Base-by-base conservation (phyloP, 2,797 vertebrate species). In the Acipenser transmontanus region DNA sequence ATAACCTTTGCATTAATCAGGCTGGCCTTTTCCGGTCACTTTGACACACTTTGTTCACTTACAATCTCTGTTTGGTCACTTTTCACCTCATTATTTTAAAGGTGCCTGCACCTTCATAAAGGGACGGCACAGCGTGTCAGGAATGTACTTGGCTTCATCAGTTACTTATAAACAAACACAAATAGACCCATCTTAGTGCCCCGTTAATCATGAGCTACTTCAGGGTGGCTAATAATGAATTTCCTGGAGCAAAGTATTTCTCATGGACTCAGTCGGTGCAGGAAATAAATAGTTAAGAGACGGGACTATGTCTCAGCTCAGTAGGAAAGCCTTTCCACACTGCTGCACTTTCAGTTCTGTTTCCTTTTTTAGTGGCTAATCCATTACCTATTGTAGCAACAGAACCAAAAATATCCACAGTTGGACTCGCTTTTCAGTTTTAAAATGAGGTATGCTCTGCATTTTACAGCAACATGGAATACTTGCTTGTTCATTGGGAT, bases 101-200 rank as follows among this genome's bases (percentile, higher is more conserved):
- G 54, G 54, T n/a, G 14, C 14, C 14, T 57, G 54, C 54, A 57
- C 12, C 54, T 13, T 57, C 6, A n/a, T 57, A 7, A n/a, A n/a
- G 54, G 2, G 12, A 57, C 54, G 14, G 11, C 12, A 57, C 12
- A 11, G 54, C 7, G 54, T 11, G 12, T 11, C 9, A 57, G 54
- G 54, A 57, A 57, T 57, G 54, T 7, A 57, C 14, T 57, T 7
- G 17, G 17, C 60, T 61, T 34, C 47, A 61, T 61, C 8, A 12
- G 47, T 61, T 61, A 61, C 60, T 61, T 61, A 61, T 61, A 61
- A 61, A 61, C 12, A 61, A 61, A 47, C 17, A 61, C 17, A 61
- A 34, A 47, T 17, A 61, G 17, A 8, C 34, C 14, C 9, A 11
- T 11, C 11, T 57, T n/a, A 57, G 9, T 57, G 6, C 54, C 14